A percentile compares a stretch with the other conserved stretches of the same genome.
These are phyloP conservation scores for Hololepta plana DNA, from an alignment of 2,888 invertebrate genomes.

Conservation along the genomic window DNA sequence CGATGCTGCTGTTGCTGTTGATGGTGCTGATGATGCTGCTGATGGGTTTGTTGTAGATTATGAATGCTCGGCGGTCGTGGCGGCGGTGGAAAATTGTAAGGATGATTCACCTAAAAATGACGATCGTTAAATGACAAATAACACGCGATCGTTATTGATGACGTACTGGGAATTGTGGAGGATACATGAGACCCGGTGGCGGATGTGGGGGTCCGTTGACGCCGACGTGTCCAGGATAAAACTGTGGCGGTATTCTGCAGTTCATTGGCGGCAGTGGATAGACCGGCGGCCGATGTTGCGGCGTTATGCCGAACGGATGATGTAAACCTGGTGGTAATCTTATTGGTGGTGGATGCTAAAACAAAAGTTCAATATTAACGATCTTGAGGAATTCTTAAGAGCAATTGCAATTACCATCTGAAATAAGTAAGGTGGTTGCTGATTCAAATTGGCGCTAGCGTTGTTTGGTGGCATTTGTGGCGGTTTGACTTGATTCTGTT, in stretches of 20 bases:
- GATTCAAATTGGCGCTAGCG: too few species aligned
- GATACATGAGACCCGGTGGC: not conserved
- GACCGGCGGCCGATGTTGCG: not conserved
- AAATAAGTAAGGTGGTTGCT: too few species aligned
- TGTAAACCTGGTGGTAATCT: conserved; percentile 27
- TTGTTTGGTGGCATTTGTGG: too few species aligned
- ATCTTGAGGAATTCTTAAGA: too few species aligned
- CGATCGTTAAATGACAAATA: conserved; percentile 4
- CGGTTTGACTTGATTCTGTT: too few species aligned
- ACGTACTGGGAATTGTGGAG: too few species aligned
- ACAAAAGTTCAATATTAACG: too few species aligned
- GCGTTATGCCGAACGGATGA: conserved; percentile 14
- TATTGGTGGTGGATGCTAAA: conserved; percentile 17
- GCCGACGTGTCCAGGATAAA: too few species aligned
- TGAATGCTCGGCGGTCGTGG: conserved; percentile 11
- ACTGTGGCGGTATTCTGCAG: conserved; percentile 1
- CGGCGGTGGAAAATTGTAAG: conserved; percentile 18
- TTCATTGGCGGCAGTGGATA: conserved; percentile 11
- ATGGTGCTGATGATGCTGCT: conserved; percentile 14
- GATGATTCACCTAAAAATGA: conserved; percentile 11
- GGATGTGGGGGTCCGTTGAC: not conserved
- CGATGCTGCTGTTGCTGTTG: conserved; percentile 14
- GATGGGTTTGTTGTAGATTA: conserved; percentile 5
- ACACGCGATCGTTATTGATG: not conserved
- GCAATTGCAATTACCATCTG: too few species aligned